Conservation (phyloP, 2,113 vertebrate species). For the Pipra filicauda region DNA sequence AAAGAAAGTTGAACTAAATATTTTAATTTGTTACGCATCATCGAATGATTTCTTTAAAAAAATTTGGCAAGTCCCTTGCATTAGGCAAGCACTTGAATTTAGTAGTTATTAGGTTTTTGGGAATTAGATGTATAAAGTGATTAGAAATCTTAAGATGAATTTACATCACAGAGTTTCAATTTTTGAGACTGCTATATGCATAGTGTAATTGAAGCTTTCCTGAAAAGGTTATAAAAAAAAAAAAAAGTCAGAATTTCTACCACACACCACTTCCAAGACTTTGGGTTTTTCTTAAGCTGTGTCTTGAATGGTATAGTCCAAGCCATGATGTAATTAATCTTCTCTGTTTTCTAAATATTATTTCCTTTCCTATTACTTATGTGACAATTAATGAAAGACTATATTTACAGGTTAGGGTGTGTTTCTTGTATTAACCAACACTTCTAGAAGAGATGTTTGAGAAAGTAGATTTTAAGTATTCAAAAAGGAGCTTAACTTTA, state of each 20-base stretch:
- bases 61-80: neutral
- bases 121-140: conserved; percentile 43
- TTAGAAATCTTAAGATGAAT: conserved; percentile 34
- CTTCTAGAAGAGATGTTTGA: neutral
- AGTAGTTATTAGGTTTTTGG: conserved; percentile 19
- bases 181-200: neutral
- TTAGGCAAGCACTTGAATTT: conserved; percentile 14
- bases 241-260: neutral
- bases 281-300: neutral
- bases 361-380: neutral
- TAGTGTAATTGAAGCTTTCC: neutral
- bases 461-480: neutral
- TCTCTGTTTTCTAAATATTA: neutral
- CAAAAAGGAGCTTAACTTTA: neutral
- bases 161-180: neutral
- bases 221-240: conserved; percentile 3
- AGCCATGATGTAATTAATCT: neutral
- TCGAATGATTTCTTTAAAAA: neutral
- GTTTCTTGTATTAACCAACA: neutral
- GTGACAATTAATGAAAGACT: neutral
- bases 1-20: neutral
- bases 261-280: neutral
- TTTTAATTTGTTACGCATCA: conserved; percentile 1
- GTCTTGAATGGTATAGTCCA: neutral
- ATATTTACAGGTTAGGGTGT: neutral